These are phyloP conservation scores for Siphlonurus alternatus DNA, from an alignment of 2,888 invertebrate species.

Conservation along the genomic window DNA sequence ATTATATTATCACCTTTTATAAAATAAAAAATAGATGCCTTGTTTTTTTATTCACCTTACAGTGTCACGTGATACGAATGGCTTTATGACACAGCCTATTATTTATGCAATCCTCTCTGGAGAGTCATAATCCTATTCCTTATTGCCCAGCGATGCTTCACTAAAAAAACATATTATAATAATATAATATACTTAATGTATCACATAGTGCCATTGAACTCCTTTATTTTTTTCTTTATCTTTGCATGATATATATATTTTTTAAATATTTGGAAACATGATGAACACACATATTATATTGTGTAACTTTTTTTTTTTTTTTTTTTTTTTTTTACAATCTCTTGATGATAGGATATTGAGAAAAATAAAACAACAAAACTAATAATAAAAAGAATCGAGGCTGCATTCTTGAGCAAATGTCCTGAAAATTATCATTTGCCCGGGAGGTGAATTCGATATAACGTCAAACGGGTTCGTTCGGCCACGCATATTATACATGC, in stretches of 20 bases:
- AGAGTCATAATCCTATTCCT: not conserved
- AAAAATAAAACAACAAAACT: too few species aligned
- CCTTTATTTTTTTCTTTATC: not conserved
- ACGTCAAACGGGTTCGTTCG: constrained; percentile 1
- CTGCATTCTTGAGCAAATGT: constrained; percentile 2
- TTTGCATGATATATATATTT: not conserved
- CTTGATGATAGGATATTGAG: not conserved
- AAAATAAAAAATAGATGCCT: too few species aligned
- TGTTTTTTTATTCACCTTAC: too few species aligned
- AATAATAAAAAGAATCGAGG: not conserved
- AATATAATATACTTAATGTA: not conserved
- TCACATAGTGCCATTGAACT: not conserved
- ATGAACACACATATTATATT: not conserved
- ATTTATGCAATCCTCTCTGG: not conserved
- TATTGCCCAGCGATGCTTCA: not conserved
- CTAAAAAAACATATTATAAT: too few species aligned
- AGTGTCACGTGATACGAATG: too few species aligned
- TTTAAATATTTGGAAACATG: too few species aligned
- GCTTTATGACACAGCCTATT: not conserved
- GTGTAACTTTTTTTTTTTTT: not conserved
- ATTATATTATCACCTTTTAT: too few species aligned
- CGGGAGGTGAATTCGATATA: not conserved
- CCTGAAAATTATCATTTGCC: constrained; percentile 3
- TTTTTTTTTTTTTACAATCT: not conserved
- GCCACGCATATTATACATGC: not conserved